Base-by-base conservation (phyloP, 2,113 vertebrate species). In the Myodes glareolus region DNA sequence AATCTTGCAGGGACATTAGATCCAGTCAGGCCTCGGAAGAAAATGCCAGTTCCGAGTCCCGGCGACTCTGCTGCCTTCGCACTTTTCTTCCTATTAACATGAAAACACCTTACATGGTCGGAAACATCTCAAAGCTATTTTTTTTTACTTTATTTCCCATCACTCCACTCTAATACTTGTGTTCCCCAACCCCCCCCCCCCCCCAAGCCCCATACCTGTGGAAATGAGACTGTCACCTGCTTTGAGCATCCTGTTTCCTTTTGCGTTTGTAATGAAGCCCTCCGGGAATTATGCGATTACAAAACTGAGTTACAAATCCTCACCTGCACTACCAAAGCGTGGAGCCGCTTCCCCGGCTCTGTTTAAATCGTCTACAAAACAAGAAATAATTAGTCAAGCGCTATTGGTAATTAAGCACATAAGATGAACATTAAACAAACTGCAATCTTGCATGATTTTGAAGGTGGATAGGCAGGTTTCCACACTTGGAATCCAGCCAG, bases 311-410 rank as follows among this genome's bases (percentile, higher is more conserved):
- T 98, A 96, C 98, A 97, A 93, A 96, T 97, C 97, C 96, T 97
- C 93, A 77, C 97, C 97, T 94, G 19, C 90, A 42, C 55, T 93
- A 97, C 96, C 85, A 95, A 96, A 98, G 97, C 96, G 45, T 47
- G 77, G 82, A 82, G 94, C 76, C 61, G 58, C 96, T 96, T 96
- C 31, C 55, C 91, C 92, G 85, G 75, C 93, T 94, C 96, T 96
- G 87, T 95, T 97, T 97, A 96, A 98, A 97, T 75, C 88, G 96
- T 95, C 94, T 94, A 95, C 97, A 93, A 97, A 98, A 98, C 98
- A 97, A 98, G 98, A 97, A 98, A 98, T 98, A 98, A 98, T 98
- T 98, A 98, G 97, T 97, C 91, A 93, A 98, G 97, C 95, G 93
- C 97, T 97, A 95, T 96, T 90, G 52, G 98, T 98, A 98, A 98